phyloP scores from a whole-genome alignment of 2,113 vertebrate species.

The Morone saxatilis region DNA sequence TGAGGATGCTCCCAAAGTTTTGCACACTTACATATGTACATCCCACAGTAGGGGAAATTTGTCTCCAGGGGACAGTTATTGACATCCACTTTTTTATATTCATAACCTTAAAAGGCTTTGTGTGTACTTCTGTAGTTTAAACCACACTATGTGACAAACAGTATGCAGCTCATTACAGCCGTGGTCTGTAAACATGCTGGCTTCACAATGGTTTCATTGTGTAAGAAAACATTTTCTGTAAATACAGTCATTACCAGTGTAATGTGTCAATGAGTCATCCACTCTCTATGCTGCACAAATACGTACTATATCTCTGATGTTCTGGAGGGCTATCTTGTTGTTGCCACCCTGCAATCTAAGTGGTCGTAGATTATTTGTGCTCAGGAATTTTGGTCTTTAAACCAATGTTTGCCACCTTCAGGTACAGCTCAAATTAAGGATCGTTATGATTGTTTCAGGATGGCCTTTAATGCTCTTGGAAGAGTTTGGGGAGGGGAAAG shows the following conservation, averaged over 20 bases:
- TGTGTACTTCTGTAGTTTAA: constrained; percentile 22
- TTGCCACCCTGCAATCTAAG: too few relatives aligned
- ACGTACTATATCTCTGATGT: neutral
- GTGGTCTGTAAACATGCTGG: constrained; percentile 19
- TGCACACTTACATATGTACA: neutral
- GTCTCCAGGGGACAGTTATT: neutral
- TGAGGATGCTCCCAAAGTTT: neutral
- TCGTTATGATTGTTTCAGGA: too few relatives aligned
- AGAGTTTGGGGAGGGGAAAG: too few relatives aligned
- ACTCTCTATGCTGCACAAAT: neutral
- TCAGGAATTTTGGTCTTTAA: too few relatives aligned
- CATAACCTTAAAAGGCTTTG: neutral
- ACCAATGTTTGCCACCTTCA: too few relatives aligned
- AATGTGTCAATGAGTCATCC: neutral
- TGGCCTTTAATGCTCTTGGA: too few relatives aligned
- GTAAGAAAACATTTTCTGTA: neutral
- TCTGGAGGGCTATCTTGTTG: too few relatives aligned
- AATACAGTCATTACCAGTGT: neutral
- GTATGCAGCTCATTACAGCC: constrained; percentile 31
- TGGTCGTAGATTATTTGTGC: too few relatives aligned
- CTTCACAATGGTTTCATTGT: constrained; percentile 12
- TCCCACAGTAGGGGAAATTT: neutral
- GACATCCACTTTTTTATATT: constrained; percentile 7
- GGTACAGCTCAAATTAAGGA: too few relatives aligned
- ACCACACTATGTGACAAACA: constrained; percentile 4